These are phyloP conservation scores for Suillia variegata DNA, from an alignment of 2,888 invertebrate genomes.

Conservation along the genomic window DNA sequence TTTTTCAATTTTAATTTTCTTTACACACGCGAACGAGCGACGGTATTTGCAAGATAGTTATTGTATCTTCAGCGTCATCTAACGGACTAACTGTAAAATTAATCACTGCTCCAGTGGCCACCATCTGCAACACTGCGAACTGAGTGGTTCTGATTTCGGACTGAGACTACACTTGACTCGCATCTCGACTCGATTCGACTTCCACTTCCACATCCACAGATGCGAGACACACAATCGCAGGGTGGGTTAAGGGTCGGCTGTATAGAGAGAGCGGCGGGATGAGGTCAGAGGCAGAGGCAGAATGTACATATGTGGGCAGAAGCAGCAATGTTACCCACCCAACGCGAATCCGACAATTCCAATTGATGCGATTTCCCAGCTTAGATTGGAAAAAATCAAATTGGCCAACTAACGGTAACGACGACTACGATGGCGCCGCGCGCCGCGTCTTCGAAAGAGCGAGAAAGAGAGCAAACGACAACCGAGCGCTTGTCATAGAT, in stretches of 20 bases:
- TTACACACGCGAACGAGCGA: conserved; percentile 25
- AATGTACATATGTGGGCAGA: not conserved
- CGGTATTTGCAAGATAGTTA: conserved; percentile 28
- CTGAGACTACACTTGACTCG: conserved; percentile 30
- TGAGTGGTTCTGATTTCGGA: conserved; percentile 40
- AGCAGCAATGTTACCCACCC: conserved; percentile 32
- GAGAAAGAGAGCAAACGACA: conserved; percentile 20
- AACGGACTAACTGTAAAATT: conserved; percentile 58
- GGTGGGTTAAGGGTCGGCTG: not conserved
- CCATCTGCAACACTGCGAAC: conserved; percentile 44
- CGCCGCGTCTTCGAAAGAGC: conserved; percentile 14
- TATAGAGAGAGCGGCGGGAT: not conserved
- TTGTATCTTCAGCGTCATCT: conserved; percentile 51
- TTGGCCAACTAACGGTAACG: conserved; percentile 37
- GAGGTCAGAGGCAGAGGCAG: no score
- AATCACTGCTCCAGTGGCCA: conserved; percentile 51
- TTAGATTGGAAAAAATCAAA: conserved; percentile 53
- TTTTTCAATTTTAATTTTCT: conserved; percentile 6
- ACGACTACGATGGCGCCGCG: conserved; percentile 19
- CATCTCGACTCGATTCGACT: not conserved
- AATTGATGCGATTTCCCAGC: conserved; percentile 52
- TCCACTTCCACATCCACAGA: not conserved
- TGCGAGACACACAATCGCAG: not conserved
- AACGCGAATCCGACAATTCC: conserved; percentile 48
- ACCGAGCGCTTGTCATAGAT: conserved; percentile 7